Evolutionary conservation across 2,888 invertebrate species (phyloP).

Genomic region (Cetonia aurata): DNA sequence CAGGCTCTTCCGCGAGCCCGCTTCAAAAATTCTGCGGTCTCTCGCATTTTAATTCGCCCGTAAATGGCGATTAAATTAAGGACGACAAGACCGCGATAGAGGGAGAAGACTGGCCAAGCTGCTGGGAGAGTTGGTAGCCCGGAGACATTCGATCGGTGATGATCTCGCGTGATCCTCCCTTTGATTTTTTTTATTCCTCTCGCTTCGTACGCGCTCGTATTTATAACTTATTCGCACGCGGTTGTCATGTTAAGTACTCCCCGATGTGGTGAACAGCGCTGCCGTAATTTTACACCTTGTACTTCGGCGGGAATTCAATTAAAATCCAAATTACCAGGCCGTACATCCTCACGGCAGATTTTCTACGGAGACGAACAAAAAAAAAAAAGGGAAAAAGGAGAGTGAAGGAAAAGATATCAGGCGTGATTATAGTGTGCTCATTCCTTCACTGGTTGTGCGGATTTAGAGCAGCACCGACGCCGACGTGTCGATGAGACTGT

Average conservation of each 20-base stretch:
- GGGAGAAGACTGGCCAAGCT: too few species aligned
- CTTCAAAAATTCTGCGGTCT: slow-evolving; percentile 7
- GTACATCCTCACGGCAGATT: neutral
- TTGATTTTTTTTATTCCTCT: neutral
- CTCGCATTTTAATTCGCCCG: slow-evolving; percentile 11
- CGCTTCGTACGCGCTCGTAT: slow-evolving; percentile 3
- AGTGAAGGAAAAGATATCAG: slow-evolving; percentile 10
- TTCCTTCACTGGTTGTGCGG: too few species aligned
- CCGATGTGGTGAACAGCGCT: neutral
- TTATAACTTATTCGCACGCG: slow-evolving; percentile 14
- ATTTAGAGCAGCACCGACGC: neutral
- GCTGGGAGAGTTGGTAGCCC: too few species aligned
- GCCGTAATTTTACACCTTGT: slow-evolving; percentile 19
- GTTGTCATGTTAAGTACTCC: slow-evolving; percentile 12
- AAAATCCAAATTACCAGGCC: slow-evolving; percentile 35
- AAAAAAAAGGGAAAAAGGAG: too few species aligned
- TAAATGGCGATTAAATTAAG: slow-evolving; percentile 27
- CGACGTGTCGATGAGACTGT: slow-evolving; percentile 11
- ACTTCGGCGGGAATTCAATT: slow-evolving; percentile 32
- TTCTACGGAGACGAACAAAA: too few species aligned
- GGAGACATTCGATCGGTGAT: neutral
- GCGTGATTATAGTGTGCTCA: slow-evolving; percentile 19
- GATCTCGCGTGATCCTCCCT: neutral
- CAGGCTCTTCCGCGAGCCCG: neutral
- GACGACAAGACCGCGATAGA: neutral